Evolutionary conservation across 2,797 vertebrate species (phyloP).

Genomic region (Sebastes minor): DNA sequence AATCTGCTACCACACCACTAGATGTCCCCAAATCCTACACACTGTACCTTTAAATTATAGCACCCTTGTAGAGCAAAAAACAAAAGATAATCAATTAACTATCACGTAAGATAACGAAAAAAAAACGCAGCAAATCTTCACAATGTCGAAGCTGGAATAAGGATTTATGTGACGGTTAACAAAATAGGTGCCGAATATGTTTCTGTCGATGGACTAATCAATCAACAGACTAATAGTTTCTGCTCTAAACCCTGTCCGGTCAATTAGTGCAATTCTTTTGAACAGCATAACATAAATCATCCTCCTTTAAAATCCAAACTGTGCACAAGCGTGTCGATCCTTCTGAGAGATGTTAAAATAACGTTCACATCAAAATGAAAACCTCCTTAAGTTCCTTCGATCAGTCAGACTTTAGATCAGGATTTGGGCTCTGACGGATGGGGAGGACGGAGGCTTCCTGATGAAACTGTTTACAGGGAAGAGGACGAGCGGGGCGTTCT

Average conservation of each 20-base stretch:
- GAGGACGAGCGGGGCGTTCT: not conserved
- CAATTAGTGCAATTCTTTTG: not conserved
- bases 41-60: no score
- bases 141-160: not conserved
- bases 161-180: not conserved
- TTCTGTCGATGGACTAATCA: not conserved
- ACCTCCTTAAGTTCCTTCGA: not conserved
- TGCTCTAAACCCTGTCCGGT: not conserved
- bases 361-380: not conserved
- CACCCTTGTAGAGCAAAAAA: not conserved
- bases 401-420: not conserved
- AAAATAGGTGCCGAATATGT: not conserved
- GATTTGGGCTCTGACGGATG: not conserved
- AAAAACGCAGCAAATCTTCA: not conserved
- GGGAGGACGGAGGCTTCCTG: constrained; percentile 12
- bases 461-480: constrained; percentile 20
- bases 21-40: fast-evolving
- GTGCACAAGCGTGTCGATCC: not conserved
- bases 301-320: not conserved
- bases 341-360: not conserved
- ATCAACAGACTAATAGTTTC: not conserved
- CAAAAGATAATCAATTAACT: not conserved
- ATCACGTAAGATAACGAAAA: not conserved
- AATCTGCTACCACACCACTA: no score
- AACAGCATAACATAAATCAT: not conserved